A percentile compares a stretch with the other conserved stretches of the same genome.
Evolutionary conservation across 1,140 invertebrate genomes (phyloP).

Genomic region (Papilio xuthus): DNA sequence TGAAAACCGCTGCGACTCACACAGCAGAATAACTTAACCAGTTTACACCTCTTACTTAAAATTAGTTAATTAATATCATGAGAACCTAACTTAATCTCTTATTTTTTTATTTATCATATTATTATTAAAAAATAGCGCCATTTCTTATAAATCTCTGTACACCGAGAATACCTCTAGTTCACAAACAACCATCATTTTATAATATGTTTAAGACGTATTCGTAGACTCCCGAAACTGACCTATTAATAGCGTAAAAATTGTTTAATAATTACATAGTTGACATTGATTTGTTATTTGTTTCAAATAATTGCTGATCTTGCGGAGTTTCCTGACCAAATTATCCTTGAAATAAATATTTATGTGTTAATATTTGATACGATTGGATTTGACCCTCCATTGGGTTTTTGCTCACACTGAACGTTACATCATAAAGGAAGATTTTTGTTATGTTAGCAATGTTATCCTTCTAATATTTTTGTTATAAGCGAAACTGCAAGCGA

Average conservation of each 20-base stretch:
- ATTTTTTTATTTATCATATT: too few relatives aligned
- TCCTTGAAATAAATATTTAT: background rate
- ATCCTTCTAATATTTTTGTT: background rate
- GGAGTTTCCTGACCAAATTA: background rate
- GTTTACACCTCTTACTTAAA: constrained; percentile 30
- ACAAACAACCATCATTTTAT: too few relatives aligned
- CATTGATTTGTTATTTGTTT: background rate
- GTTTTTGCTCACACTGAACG: background rate
- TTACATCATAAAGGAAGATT: background rate
- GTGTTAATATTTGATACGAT: constrained; percentile 11
- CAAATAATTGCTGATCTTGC: background rate
- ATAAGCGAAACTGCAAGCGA: background rate
- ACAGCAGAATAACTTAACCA: constrained; percentile 37
- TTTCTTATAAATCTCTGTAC: too few relatives aligned
- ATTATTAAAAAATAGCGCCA: too few relatives aligned
- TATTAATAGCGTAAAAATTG: background rate
- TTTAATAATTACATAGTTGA: background rate
- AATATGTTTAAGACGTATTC: too few relatives aligned
- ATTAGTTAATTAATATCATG: background rate
- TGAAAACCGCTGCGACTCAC: constrained; percentile 37
- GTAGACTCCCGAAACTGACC: background rate
- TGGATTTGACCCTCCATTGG: background rate
- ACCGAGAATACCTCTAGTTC: too few relatives aligned
- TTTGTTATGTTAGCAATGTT: background rate
- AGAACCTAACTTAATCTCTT: background rate